Evolutionary conservation across 2,113 vertebrate genomes (phyloP).

Genomic region (Pseudolaguvia tuberculata): DNA sequence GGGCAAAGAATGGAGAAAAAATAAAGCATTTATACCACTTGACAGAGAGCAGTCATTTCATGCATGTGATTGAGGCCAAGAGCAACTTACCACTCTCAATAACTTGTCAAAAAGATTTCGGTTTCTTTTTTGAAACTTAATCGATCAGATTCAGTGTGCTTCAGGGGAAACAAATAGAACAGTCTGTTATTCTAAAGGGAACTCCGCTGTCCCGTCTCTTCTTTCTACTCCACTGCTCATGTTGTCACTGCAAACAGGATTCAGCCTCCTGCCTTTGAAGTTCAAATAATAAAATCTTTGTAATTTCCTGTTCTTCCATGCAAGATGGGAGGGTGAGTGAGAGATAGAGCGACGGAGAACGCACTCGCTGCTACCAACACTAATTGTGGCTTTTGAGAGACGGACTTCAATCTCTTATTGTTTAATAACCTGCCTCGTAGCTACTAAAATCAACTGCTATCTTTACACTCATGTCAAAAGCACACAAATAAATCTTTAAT

Average conservation of each 20-base stretch:
- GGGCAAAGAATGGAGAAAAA: not conserved
- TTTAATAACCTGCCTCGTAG: conserved; percentile 71
- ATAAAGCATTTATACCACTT: conserved; percentile 5
- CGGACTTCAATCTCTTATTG: conserved; percentile 53
- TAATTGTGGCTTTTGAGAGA: conserved; percentile 71
- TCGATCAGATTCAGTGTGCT: conserved; percentile 34
- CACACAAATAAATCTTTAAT: conserved; percentile 49
- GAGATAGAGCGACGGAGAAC: conserved; percentile 42
- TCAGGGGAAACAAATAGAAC: conserved; percentile 34
- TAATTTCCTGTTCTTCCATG: conserved; percentile 72
- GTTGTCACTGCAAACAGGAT: conserved; percentile 49
- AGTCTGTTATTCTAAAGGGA: conserved; percentile 22
- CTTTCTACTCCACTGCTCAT: conserved; percentile 40
- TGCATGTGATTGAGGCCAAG: not conserved
- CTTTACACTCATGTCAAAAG: conserved; percentile 57
- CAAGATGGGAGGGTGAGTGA: conserved; percentile 47
- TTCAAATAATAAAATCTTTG: conserved; percentile 74
- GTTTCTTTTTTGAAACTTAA: conserved; percentile 32
- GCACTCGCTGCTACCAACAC: conserved; percentile 63
- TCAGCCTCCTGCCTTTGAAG: conserved; percentile 65
- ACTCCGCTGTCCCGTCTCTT: conserved; percentile 18
- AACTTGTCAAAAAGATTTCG: conserved; percentile 30
- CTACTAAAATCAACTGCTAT: conserved; percentile 71
- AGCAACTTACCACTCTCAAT: not conserved
- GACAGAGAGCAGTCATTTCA: conserved; percentile 12